Evolutionary conservation across 2,113 vertebrate genomes (phyloP).

Genomic region (Tautogolabrus adspersus): DNA sequence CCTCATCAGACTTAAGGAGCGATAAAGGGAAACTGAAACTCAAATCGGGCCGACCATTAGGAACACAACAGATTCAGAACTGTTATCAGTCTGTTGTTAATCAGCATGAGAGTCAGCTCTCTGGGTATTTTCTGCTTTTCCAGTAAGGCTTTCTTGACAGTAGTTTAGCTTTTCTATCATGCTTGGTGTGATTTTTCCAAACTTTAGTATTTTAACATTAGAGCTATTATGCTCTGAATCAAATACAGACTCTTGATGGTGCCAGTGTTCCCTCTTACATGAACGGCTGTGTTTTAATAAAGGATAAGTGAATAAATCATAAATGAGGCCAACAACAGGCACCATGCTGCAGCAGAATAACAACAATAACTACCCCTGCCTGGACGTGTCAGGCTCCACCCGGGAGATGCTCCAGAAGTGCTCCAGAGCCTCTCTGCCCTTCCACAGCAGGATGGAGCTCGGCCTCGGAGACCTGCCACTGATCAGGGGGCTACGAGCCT

Average conservation of each 20-base stretch:
- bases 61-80: not conserved
- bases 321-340: constrained; percentile 68
- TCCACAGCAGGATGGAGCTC: constrained; percentile 78
- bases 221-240: constrained; percentile 34
- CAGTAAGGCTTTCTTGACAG: not conserved
- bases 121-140: too few species aligned
- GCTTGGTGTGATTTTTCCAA: constrained; percentile 13
- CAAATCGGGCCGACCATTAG: not conserved
- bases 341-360: constrained; percentile 86
- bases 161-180: constrained; percentile 24
- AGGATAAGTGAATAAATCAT: constrained; percentile 42
- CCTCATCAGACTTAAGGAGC: constrained; percentile 4
- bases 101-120: not conserved
- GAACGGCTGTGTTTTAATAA: constrained; percentile 46
- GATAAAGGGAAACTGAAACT: constrained; percentile 10
- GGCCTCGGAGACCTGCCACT: constrained; percentile 78
- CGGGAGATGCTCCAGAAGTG: constrained; percentile 76
- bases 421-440: constrained; percentile 67
- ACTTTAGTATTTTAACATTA: constrained; percentile 11
- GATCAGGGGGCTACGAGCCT: constrained; percentile 81
- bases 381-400: constrained; percentile 68
- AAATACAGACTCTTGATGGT: constrained; percentile 37
- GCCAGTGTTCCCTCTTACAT: constrained; percentile 12
- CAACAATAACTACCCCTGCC: constrained; percentile 86
- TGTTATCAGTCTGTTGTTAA: not conserved